phyloP scores from a whole-genome alignment of 2,888 invertebrate species.

The Phoenoteleia sp. region DNA sequence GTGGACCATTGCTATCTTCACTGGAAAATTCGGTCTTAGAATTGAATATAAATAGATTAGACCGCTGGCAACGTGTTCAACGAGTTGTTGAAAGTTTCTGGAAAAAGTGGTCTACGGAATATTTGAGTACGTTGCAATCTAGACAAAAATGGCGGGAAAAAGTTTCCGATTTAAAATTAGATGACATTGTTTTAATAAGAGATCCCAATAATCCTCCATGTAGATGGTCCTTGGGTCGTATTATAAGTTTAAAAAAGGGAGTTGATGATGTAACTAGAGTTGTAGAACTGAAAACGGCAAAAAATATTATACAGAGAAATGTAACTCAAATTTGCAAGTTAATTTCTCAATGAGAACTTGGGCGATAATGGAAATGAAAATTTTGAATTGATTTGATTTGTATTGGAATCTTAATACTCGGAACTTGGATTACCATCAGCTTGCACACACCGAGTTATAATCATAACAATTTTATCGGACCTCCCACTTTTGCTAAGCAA shows the following conservation, averaged over 20 bases:
- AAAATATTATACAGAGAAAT: not conserved
- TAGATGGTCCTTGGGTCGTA: constrained; percentile 6
- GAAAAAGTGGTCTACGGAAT: constrained; percentile 74
- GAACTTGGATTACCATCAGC: too few relatives aligned
- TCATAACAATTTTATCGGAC: too few relatives aligned
- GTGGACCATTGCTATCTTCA: not conserved
- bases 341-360: too few relatives aligned
- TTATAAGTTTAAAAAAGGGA: not conserved
- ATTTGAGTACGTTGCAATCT: constrained; percentile 73
- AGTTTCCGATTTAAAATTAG: not conserved
- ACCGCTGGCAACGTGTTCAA: constrained; percentile 68
- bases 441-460: too few relatives aligned
- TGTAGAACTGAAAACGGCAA: not conserved
- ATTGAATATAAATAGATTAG: constrained; percentile 54
- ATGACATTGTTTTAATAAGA: constrained; percentile 1
- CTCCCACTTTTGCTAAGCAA: too few relatives aligned
- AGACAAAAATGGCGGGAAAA: constrained; percentile 71
- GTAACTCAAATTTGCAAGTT: not conserved
- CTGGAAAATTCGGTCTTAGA: constrained; percentile 70
- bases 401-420: too few relatives aligned
- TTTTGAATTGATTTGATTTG: too few relatives aligned
- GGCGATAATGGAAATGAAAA: too few relatives aligned
- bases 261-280: not conserved
- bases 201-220: constrained; percentile 12
- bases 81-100: constrained; percentile 53